Conservation (phyloP, 2,888 invertebrate genomes). For the Synanthedon andrenaeformis region DNA sequence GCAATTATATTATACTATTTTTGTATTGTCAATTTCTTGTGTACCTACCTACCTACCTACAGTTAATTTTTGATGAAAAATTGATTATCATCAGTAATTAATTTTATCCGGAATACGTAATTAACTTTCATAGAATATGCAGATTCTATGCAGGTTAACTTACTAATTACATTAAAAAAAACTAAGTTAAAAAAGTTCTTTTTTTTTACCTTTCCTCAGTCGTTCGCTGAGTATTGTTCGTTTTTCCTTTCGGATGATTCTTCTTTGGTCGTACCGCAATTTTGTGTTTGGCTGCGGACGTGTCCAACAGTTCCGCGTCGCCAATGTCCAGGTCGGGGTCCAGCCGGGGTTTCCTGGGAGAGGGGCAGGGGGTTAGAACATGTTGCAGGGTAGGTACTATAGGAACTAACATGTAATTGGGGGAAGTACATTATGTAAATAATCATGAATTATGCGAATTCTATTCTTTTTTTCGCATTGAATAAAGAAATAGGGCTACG, state of each 20-base stretch:
- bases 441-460: background rate
- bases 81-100: too few species aligned
- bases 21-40: too few species aligned
- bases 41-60: too few species aligned
- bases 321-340: conserved; percentile 74
- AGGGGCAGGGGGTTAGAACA: conserved; percentile 21
- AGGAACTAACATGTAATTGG: background rate
- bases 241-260: conserved; percentile 63
- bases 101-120: too few species aligned
- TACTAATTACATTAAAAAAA: background rate
- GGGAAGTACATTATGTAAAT: background rate
- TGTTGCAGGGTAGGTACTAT: background rate
- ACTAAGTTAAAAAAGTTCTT: background rate
- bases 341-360: conserved; percentile 63
- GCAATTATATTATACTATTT: too few species aligned
- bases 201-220: conserved; percentile 10
- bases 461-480: too few species aligned
- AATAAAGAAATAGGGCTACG: too few species aligned
- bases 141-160: too few species aligned
- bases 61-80: too few species aligned
- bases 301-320: conserved; percentile 73
- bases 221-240: conserved; percentile 11
- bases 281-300: conserved; percentile 81
- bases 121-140: too few species aligned
- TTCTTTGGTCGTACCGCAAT: conserved; percentile 78